Conservation (phyloP, 2,888 invertebrate genomes). For the Brachylomia viminalis region DNA sequence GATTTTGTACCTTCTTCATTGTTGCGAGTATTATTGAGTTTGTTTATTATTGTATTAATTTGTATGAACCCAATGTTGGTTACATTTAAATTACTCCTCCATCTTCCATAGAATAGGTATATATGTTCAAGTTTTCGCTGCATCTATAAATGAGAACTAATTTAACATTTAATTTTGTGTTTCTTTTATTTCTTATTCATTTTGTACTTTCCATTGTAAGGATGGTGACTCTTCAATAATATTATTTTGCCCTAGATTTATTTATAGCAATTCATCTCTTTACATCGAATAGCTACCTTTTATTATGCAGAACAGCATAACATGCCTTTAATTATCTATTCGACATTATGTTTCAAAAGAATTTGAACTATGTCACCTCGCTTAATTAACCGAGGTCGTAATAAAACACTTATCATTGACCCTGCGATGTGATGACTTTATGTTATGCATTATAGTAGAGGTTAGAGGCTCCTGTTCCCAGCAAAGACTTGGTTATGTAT, state of each 20-base stretch:
- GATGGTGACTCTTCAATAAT: too few species aligned
- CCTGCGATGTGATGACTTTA: slow-evolving; percentile 33
- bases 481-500: slow-evolving; percentile 5
- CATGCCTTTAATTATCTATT: slow-evolving; percentile 8
- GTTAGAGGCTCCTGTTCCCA: not conserved
- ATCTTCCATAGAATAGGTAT: not conserved
- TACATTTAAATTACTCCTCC: not conserved
- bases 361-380: slow-evolving; percentile 57
- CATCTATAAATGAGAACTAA: not conserved
- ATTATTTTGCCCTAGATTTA: too few species aligned
- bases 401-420: slow-evolving; percentile 53
- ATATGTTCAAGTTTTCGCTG: not conserved
- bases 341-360: slow-evolving; percentile 30
- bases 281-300: not conserved
- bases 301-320: not conserved
- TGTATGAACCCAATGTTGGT: not conserved
- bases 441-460: slow-evolving; percentile 8
- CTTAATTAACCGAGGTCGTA: slow-evolving; percentile 57
- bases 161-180: not conserved
- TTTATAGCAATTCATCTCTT: not conserved
- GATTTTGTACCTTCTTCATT: slow-evolving; percentile 4
- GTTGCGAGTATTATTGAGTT: slow-evolving; percentile 2
- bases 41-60: slow-evolving; percentile 8
- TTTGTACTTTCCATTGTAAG: not conserved
- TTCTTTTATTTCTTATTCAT: too few species aligned